Evolutionary conservation across 2,888 invertebrate genomes (phyloP).

Genomic region (Chaitophorus viminalis): DNA sequence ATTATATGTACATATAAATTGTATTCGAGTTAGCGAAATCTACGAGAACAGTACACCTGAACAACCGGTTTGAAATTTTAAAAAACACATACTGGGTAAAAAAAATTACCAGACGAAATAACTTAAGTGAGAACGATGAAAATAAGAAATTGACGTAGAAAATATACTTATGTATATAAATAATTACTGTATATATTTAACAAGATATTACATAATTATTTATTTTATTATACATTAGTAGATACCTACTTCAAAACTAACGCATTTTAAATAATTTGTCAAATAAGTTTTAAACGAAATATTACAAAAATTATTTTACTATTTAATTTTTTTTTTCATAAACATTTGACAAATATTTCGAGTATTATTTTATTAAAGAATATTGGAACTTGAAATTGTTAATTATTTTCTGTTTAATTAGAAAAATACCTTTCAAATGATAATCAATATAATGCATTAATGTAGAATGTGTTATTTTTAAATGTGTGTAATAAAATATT

Average conservation of each 20-base stretch:
- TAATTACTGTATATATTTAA: not conserved
- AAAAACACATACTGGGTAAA: constrained; percentile 11
- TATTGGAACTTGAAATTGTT: too few species aligned
- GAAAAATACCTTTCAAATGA: too few species aligned
- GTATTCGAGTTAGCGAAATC: constrained; percentile 8
- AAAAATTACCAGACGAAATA: constrained; percentile 31
- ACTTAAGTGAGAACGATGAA: constrained; percentile 22
- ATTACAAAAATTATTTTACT: too few species aligned
- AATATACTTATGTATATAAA: constrained; percentile 12
- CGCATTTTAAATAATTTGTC: too few species aligned
- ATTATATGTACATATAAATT: not conserved
- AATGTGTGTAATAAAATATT: too few species aligned
- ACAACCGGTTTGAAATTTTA: constrained; percentile 51
- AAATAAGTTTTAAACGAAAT: too few species aligned
- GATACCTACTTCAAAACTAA: not conserved
- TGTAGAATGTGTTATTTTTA: too few species aligned
- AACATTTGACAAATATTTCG: too few species aligned
- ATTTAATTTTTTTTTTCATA: too few species aligned
- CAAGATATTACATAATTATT: not conserved
- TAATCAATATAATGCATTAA: too few species aligned
- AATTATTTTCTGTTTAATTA: too few species aligned
- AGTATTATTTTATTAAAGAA: too few species aligned
- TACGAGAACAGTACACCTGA: not conserved
- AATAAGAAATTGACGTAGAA: constrained; percentile 24
- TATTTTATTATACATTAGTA: not conserved